These are phyloP conservation scores for Drosophila rufa DNA, from an alignment of 1,140 invertebrate genomes.

Conservation along the genomic window DNA sequence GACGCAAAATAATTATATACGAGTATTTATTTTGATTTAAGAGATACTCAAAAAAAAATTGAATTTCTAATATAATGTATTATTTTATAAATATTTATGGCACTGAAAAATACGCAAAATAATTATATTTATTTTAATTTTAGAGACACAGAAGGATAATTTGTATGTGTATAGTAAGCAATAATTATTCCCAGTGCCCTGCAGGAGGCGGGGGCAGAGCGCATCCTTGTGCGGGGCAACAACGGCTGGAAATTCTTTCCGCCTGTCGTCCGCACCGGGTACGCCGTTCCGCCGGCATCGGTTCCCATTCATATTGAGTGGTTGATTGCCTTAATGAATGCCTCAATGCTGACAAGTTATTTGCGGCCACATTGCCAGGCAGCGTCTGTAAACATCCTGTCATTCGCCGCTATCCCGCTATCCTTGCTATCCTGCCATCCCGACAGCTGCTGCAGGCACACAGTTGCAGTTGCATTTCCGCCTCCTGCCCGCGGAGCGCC, in stretches of 20 bases:
- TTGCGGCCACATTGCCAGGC: constrained; percentile 47
- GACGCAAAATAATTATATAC: no score
- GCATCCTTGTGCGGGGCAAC: constrained; percentile 32
- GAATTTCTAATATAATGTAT: no score
- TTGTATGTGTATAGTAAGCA: background rate
- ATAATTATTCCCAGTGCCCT: constrained; percentile 24
- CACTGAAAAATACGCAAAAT: background rate
- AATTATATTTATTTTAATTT: no score
- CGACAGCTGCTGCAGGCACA: constrained; percentile 31
- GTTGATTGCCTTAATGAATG: constrained; percentile 68
- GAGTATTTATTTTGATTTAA: no score
- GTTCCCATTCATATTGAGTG: constrained; percentile 49
- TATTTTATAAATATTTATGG: no score
- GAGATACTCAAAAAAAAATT: no score
- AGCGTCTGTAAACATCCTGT: constrained; percentile 34
- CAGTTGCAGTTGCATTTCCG: constrained; percentile 30
- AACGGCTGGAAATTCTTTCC: constrained; percentile 52
- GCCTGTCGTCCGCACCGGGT: constrained; percentile 23
- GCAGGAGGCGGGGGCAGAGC: constrained; percentile 13
- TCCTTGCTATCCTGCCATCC: background rate
- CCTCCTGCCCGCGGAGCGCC: background rate
- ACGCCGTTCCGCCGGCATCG: constrained; percentile 8
- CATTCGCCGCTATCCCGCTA: constrained; percentile 11
- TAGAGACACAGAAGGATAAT: accelerated
- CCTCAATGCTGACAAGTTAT: constrained; percentile 67